A percentile compares a stretch with the other conserved stretches of the same genome.
Evolutionary conservation across 2,888 invertebrate genomes (phyloP).

Genomic region (Morinoia aosen): DNA sequence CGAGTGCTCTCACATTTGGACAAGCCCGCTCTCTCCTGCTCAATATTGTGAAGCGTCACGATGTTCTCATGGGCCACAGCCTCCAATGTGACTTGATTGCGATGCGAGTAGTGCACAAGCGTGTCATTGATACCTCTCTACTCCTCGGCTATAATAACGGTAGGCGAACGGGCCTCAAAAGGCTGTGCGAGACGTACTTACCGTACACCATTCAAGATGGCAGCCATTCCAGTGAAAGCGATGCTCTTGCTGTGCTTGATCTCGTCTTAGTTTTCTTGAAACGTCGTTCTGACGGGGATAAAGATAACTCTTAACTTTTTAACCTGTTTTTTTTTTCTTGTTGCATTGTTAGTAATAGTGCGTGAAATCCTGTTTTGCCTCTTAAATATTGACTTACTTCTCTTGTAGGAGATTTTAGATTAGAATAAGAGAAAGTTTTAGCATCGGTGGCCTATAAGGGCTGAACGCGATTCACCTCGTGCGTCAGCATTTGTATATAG

Average conservation of each 20-base stretch:
- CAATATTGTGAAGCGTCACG: not conserved
- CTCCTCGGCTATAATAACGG: not conserved
- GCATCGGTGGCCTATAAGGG: not conserved
- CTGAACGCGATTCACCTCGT: not conserved
- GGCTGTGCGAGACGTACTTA: not conserved
- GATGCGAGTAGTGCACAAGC: not conserved
- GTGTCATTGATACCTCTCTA: not conserved
- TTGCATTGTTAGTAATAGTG: not conserved
- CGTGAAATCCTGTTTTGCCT: not conserved
- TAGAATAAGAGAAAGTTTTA: not conserved
- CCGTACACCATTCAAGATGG: not conserved
- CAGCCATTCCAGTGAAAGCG: not conserved
- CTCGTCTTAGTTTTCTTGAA: not conserved
- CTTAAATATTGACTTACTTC: not conserved
- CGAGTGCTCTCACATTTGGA: not conserved
- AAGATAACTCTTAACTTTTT: not conserved
- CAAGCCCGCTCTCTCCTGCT: not conserved
- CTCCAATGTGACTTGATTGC: not conserved
- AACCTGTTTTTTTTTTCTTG: not conserved
- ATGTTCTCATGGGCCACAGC: not conserved
- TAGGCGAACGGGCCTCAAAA: not conserved
- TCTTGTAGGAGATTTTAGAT: not conserved
- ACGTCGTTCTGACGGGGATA: too few species aligned
- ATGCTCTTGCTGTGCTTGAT: not conserved
- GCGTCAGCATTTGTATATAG: not conserved